Evolutionary conservation across 2,888 invertebrate genomes (phyloP), one percentile per base, ranked within the genome.

Genomic region (Imbricaverruca yamaguchii): DNA sequence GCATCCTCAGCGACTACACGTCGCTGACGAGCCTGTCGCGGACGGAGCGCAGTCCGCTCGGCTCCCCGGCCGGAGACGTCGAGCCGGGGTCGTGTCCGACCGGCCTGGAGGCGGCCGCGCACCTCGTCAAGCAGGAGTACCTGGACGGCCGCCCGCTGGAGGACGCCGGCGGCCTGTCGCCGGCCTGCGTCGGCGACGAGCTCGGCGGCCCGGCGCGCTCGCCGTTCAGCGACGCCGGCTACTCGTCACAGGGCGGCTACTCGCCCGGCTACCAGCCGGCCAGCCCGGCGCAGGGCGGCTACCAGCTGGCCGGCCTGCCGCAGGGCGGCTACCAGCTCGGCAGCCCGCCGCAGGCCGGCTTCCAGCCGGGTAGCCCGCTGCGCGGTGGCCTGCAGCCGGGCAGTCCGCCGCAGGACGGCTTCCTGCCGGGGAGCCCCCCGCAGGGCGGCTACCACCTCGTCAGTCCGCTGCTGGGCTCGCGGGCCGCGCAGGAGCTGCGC

Each of bases 401-500:
- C 23, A 67, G 23, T 23, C 65, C 65, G 65, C 65, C 65, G 23
- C 12, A 23, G 23, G 23, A 9, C 63, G 10, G 11, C 21, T 39
- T 39, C 39, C 39, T 39, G 39, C 39, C 39, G 4, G 4, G 39
- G 1, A 39, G 39, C 39, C 39, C 39, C 2, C 39, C 1, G 39
- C 39, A 39, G 39, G 23, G 21, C 65, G 65, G 23, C 23, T 67
- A 11, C 65, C 65, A 67, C 10, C 65, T 11, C 12, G 23, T 23
- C 23, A 67, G 65, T 23, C 65, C 65, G 65, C 65, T 23, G 65
- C 2, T 23, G 10, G 23, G 65, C 65, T 67, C 15, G 59, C 77
- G 57, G 80, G 81, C 79, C 78, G 82, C 94, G 87, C 91, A 93
- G 86, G 88, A 94, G 81, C 87, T 95, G 82, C 89, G 94, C 82